A percentile compares a stretch with the other conserved stretches of the same genome.
Conservation (phyloP, 2,113 vertebrate genomes). For the Ciconia maguari region DNA sequence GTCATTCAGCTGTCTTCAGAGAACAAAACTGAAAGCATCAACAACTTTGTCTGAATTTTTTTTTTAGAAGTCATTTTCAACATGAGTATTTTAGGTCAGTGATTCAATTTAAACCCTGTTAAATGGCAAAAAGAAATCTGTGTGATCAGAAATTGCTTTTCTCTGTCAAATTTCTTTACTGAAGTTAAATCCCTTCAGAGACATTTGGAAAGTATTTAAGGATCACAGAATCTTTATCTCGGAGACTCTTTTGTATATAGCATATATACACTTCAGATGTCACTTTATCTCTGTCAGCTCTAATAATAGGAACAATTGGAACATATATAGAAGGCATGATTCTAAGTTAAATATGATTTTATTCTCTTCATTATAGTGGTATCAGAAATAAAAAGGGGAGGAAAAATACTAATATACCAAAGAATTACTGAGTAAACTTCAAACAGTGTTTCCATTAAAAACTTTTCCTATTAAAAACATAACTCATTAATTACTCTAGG, state of each 20-base stretch:
- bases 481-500: background rate
- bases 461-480: background rate
- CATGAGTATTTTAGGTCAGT: conserved; percentile 65
- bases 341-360: conserved; percentile 38
- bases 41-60: conserved; percentile 21
- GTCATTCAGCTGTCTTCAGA: conserved; percentile 59
- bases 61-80: conserved; percentile 58
- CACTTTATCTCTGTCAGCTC: conserved; percentile 36
- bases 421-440: background rate
- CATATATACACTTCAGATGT: background rate
- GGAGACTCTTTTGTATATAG: conserved; percentile 7
- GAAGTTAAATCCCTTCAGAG: conserved; percentile 45
- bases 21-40: conserved; percentile 54
- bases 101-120: conserved; percentile 55
- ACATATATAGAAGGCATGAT: conserved; percentile 8
- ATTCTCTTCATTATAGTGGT: conserved; percentile 16
- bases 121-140: conserved; percentile 45
- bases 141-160: conserved; percentile 56
- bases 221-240: conserved; percentile 34
- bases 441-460: background rate
- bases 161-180: background rate
- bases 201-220: conserved; percentile 52
- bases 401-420: background rate
- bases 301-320: conserved; percentile 35
- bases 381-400: conserved; percentile 8